Percentiles rank a stretch among this genome's conserved stretches.
phyloP scores from a whole-genome alignment of 2,797 vertebrate genomes.

The Coendou prehensilis region DNA sequence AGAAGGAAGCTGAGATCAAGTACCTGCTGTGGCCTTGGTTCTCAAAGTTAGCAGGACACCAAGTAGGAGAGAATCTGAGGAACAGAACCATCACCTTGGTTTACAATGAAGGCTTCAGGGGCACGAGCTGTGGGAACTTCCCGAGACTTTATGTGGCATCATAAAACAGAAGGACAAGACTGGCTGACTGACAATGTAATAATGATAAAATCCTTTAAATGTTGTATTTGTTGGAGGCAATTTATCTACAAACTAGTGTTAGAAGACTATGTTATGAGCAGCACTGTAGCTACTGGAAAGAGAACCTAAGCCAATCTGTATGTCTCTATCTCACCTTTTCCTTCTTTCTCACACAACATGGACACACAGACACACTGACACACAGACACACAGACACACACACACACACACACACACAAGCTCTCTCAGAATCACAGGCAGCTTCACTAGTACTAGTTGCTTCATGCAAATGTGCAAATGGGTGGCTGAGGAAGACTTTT shows the following conservation, averaged over 20 bases:
- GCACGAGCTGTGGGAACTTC: neutral
- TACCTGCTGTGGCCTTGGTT: neutral
- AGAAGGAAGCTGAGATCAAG: conserved; percentile 23
- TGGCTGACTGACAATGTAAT: neutral
- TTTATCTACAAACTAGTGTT: neutral
- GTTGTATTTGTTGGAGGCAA: neutral
- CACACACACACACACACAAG: neutral
- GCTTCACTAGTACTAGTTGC: neutral
- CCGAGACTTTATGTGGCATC: neutral
- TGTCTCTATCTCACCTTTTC: neutral
- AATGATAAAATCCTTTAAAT: conserved; percentile 16
- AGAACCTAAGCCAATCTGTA: neutral
- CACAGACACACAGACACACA: neutral
- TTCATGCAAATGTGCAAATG: neutral
- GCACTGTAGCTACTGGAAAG: neutral
- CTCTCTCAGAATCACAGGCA: neutral
- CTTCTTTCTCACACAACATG: neutral
- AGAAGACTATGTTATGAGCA: neutral
- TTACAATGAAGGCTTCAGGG: neutral
- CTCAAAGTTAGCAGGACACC: neutral
- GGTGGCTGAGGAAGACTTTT: neutral
- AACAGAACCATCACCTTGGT: neutral
- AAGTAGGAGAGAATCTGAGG: neutral
- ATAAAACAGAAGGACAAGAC: neutral
- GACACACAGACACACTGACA: neutral